Base-by-base conservation (phyloP, 2,113 vertebrate genomes). In the Podiceps cristatus region DNA sequence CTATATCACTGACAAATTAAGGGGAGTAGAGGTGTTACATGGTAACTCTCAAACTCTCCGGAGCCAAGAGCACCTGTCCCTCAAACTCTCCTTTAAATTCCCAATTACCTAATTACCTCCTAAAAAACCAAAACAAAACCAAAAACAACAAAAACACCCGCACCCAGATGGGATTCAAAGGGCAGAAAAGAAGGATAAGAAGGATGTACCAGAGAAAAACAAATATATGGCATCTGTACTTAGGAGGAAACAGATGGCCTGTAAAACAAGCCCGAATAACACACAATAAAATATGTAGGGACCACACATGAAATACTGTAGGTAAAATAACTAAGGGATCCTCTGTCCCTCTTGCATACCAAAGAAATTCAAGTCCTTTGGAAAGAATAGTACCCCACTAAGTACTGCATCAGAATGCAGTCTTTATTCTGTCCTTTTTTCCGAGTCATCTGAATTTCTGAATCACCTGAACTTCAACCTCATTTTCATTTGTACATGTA, bases 381-480 rank as follows among this genome's bases (percentile, higher is more conserved):
- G 62, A 93, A 96, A 88, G 18, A 93, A 88, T 11, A 80, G 42
- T 45, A 74, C 85, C 53, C 49, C 58, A 67, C 81, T 59, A 74
- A 86, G 63, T 22, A 45, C 86, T 84, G 56, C 64, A 74, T 87
- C 47, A 63, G 49, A 81, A 55, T 56, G 44, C 64, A 7, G 10
- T 50, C 75, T 92, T 66, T 56, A 40, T 73, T 90, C 67, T 93
- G 91, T 72, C 69, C 44, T 90, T 90, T 94, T 94, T 91, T 93
- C 92, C 94, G 90, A 94, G 81, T 96, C 93, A 92, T 93, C 62
- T 90, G 75, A 90, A 86, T 93, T 96, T 87, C 87, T 94, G 87
- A 96, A 93, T 95, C 90, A 96, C 69, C 31, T 94, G 93, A 96
- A 95, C 74, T 97, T 91, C 80, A 93, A 91, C 83, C 90, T 89